Conservation (phyloP, 2,797 vertebrate genomes). For the Ispidina lecontei region DNA sequence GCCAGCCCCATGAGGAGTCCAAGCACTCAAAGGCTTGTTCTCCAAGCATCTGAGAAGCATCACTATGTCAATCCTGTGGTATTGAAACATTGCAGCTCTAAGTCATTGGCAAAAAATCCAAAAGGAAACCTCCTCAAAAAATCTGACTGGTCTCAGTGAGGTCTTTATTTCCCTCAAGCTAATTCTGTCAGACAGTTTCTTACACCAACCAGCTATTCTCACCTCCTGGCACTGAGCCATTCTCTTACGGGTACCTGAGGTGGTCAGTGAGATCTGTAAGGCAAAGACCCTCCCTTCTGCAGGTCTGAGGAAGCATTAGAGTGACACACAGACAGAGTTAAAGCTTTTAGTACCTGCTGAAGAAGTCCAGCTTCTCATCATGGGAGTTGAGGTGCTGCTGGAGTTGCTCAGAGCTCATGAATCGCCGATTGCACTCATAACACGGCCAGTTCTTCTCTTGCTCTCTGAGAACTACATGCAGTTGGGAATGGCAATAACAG, state of each 20-base stretch:
- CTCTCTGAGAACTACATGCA: constrained; percentile 88
- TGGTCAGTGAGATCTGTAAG: background rate
- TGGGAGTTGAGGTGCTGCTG: constrained; percentile 98
- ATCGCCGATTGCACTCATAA: constrained; percentile 95
- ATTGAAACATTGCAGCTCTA: background rate
- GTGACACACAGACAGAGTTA: background rate
- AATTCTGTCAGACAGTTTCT: background rate
- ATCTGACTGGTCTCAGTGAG: background rate
- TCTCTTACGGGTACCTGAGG: background rate
- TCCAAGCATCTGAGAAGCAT: background rate
- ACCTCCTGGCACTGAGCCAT: background rate
- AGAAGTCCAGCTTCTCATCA: constrained; percentile 93
- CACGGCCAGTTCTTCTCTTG: constrained; percentile 99
- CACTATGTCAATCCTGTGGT: background rate
- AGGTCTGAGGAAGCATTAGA: background rate
- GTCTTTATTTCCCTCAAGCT: background rate
- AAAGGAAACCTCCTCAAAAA: background rate
- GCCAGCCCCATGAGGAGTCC: background rate
- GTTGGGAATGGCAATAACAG: constrained; percentile 10
- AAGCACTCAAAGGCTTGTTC: background rate
- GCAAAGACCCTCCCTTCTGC: background rate
- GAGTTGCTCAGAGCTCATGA: constrained; percentile 95
- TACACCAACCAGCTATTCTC: background rate
- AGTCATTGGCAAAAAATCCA: background rate
- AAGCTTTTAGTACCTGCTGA: constrained; percentile 83